These are phyloP conservation scores for Sphaeridia pumilis DNA, from an alignment of 2,888 invertebrate genomes.

Conservation along the genomic window DNA sequence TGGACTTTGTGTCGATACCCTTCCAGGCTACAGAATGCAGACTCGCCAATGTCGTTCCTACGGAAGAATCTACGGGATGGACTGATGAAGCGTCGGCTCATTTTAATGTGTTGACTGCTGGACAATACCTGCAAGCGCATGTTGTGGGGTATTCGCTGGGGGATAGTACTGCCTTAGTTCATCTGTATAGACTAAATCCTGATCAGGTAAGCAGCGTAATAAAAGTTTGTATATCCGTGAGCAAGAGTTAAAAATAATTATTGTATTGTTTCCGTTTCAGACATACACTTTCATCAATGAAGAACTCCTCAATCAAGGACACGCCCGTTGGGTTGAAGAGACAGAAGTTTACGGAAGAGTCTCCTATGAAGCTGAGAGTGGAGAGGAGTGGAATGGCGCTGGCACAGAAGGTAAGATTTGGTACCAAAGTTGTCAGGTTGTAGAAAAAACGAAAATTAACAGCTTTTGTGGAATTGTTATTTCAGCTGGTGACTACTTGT, in stretches of 20 bases:
- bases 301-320: slow-evolving; percentile 70
- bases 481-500: slow-evolving; percentile 6
- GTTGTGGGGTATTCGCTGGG: slow-evolving; percentile 66
- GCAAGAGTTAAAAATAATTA: slow-evolving; percentile 13
- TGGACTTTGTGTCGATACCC: slow-evolving; percentile 85
- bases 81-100: slow-evolving; percentile 62
- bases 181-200: slow-evolving; percentile 63
- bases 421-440: too few relatives aligned
- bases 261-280: slow-evolving; percentile 18
- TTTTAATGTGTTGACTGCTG: slow-evolving; percentile 66
- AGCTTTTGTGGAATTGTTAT: not conserved
- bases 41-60: slow-evolving; percentile 75
- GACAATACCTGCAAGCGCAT: slow-evolving; percentile 76
- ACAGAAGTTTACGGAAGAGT: slow-evolving; percentile 18
- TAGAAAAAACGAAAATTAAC: slow-evolving; percentile 4
- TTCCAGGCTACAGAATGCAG: slow-evolving; percentile 96
- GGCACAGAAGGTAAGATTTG: slow-evolving; percentile 2
- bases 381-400: slow-evolving; percentile 7
- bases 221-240: not conserved
- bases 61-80: slow-evolving; percentile 51
- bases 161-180: slow-evolving; percentile 64
- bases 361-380: slow-evolving; percentile 16
- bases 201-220: slow-evolving; percentile 52
- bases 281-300: slow-evolving; percentile 54
- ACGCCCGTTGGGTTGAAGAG: slow-evolving; percentile 57